Conservation (phyloP, 2,113 vertebrate genomes). For the Taurulus bubalis region DNA sequence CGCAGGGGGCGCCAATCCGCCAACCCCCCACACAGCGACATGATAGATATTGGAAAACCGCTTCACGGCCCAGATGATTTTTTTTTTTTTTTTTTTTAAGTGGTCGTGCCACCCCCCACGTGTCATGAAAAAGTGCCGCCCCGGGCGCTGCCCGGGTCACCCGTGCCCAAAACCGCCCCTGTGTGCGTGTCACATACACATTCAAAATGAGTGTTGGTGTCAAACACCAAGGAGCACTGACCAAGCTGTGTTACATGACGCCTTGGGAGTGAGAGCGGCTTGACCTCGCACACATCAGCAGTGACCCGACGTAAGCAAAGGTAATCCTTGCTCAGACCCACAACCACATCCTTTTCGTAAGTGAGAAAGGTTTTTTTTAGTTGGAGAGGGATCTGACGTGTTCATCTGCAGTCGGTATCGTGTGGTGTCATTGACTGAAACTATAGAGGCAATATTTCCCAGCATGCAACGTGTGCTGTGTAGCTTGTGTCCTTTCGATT, state of each 20-base stretch:
- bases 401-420: slow-evolving; percentile 38
- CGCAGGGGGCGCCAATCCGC: no score
- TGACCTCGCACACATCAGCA: neutral
- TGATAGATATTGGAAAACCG: no score
- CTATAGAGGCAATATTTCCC: slow-evolving; percentile 40
- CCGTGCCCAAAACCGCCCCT: no score
- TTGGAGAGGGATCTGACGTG: slow-evolving; percentile 22
- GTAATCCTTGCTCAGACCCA: slow-evolving; percentile 6
- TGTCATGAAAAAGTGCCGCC: no score
- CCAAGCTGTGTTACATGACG: neutral
- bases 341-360: slow-evolving; percentile 2
- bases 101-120: no score
- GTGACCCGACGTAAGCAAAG: neutral
- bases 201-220: neutral
- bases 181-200: no score
- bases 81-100: no score
- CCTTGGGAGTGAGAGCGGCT: neutral
- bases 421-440: slow-evolving; percentile 69
- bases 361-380: slow-evolving; percentile 33
- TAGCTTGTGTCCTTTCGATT: slow-evolving; percentile 57
- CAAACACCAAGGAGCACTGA: no score
- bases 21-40: no score
- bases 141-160: no score
- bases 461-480: neutral
- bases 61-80: no score